Evolutionary conservation across 2,888 invertebrate genomes (phyloP), one percentile per base, ranked within the genome.

Genomic region (Pteria penguin): DNA sequence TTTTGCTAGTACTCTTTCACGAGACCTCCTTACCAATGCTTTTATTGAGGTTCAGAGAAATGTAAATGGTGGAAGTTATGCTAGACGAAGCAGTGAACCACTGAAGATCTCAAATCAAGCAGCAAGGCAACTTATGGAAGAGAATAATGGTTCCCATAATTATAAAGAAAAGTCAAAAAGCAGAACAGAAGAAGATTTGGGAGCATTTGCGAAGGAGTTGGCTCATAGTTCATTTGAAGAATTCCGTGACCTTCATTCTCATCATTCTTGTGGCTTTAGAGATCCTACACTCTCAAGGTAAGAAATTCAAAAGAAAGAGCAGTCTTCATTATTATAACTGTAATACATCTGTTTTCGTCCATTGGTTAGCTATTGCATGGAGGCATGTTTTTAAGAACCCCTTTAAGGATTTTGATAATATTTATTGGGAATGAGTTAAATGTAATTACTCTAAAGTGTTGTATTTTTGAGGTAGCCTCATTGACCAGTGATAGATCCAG

Each of bases 81-180:
- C 84, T 2, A 79, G 89, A 4, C 81, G 89, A 3, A 89, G 89
- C 78, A 89, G 89, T 70, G 89, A 89, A 70, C 89, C 89, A 1
- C 82, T 87, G 68, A 86, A 87, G 63, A 84, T 87, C 14, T 84
- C 85, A 14, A 83, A 82, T 57, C 82, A 82, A 54, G 83, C 81
- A 22, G 85, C 83, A 1, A 58, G 78, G 18, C 82, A 80, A 54
- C 57, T 83, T 27, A 76, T 81, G 22, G 82, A 83, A 67, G 72
- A 82, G 52, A 81, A 81, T 4, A 74, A 79, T 52, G 61, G 68
- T 24, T 62, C 63, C 22, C 33, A 32, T 29, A 54, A 65, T 24
- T 61, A 63, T 8, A 45, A 57, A 55, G 68, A 54, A 26, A 77
- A 73, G 55, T 58, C 45, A 45, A 86, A 83, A 36, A 84, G 86